Conservation (phyloP, 2,797 vertebrate genomes). For the Schizopygopsis pylzovi region DNA sequence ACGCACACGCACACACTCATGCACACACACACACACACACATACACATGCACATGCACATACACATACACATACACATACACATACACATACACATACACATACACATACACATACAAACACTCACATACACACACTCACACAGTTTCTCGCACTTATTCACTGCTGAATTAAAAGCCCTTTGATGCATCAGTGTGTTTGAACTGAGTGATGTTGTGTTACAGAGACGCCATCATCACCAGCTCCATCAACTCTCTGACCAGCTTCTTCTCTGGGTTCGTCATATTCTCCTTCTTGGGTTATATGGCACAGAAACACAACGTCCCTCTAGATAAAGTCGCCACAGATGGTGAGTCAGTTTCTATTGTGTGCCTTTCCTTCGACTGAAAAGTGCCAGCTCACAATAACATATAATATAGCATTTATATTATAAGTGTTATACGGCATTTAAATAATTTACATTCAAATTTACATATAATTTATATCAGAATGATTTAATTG, state of each 20-base stretch:
- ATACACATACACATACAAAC: no score
- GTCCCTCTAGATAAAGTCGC: constrained; percentile 88
- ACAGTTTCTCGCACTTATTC: constrained; percentile 38
- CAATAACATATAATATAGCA: background rate
- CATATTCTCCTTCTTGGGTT: constrained; percentile 92
- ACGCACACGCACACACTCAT: no score
- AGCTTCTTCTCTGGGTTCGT: constrained; percentile 95
- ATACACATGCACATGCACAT: no score
- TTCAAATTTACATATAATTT: background rate
- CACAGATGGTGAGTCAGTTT: constrained; percentile 81
- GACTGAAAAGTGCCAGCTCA: background rate
- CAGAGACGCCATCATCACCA: constrained; percentile 92
- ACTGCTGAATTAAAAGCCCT: constrained; percentile 63
- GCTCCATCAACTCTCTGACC: constrained; percentile 90
- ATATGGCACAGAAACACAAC: constrained; percentile 90
- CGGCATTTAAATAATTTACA: background rate
- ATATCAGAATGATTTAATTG: no score
- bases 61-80: no score
- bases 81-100: no score
- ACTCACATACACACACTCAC: background rate
- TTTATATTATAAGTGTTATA: background rate
- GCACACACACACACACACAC: no score
- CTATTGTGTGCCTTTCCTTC: background rate
- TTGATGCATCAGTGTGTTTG: constrained; percentile 68
- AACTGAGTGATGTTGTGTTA: constrained; percentile 19